Conservation (phyloP, 2,888 invertebrate genomes). For the Metallyticus violacea region DNA sequence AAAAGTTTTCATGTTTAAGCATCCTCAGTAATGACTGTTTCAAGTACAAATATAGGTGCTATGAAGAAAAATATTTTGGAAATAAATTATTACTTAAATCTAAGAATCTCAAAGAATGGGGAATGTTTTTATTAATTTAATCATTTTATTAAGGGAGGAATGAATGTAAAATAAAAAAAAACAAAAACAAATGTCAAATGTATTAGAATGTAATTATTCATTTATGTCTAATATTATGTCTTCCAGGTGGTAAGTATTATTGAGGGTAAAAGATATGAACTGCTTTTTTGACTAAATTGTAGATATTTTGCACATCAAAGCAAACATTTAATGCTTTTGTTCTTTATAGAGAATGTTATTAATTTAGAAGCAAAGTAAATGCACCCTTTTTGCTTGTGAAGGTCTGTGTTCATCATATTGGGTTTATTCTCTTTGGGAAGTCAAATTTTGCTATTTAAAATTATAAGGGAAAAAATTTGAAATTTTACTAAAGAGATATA, state of each 20-base stretch:
- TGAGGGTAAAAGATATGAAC: too few relatives aligned
- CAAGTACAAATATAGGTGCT: not conserved
- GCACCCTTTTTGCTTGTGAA: not conserved
- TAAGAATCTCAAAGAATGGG: not conserved
- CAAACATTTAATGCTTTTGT: not conserved
- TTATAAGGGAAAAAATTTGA: not conserved
- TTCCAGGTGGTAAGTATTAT: not conserved
- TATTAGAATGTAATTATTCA: too few relatives aligned
- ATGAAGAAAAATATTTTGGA: not conserved
- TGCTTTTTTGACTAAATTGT: too few relatives aligned
- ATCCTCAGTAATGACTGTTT: not conserved
- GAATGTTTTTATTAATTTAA: not conserved
- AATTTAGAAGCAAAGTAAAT: not conserved
- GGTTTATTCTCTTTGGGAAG: conserved; percentile 2
- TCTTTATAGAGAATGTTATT: too few relatives aligned
- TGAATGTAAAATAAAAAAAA: not conserved
- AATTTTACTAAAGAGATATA: not conserved
- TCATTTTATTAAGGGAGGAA: not conserved
- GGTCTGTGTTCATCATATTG: not conserved
- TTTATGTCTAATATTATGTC: not conserved
- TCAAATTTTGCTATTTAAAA: not conserved
- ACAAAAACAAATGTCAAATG: too few relatives aligned
- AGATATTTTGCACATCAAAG: too few relatives aligned
- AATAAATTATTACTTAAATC: not conserved
- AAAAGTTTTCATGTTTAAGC: not conserved